phyloP scores from a whole-genome alignment of 2,113 vertebrate species.

The Prochilodus magdalenae region DNA sequence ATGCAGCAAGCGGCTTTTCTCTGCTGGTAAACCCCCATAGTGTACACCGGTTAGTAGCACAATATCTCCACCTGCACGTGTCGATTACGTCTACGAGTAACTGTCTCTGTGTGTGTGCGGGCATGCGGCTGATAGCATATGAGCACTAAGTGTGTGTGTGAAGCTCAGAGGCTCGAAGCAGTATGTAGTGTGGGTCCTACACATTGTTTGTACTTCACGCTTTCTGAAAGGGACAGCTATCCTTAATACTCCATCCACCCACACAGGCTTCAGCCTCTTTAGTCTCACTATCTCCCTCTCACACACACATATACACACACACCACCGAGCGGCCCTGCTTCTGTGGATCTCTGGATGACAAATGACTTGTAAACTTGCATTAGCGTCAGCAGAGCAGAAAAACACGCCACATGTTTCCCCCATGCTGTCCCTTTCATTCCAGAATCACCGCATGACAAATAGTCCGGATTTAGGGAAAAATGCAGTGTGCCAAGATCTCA shows the following conservation, averaged over 20 bases:
- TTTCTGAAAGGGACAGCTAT: constrained; percentile 44
- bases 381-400: constrained; percentile 63
- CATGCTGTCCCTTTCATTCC: constrained; percentile 58
- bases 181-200: constrained; percentile 9
- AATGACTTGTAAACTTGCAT: constrained; percentile 74
- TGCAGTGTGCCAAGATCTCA: constrained; percentile 57
- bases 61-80: constrained; percentile 2
- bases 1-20: constrained; percentile 23
- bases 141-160: constrained; percentile 1
- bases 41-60: constrained; percentile 12
- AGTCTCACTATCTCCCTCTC: constrained; percentile 21
- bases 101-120: constrained; percentile 14
- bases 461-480: constrained; percentile 51
- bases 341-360: constrained; percentile 62
- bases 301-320: constrained; percentile 32
- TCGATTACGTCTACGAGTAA: not conserved
- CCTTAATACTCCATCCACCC: constrained; percentile 48
- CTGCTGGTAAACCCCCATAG: not conserved
- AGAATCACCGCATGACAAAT: constrained; percentile 63
- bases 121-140: not conserved
- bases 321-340: constrained; percentile 27
- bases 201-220: constrained; percentile 43
- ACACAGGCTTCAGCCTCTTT: constrained; percentile 41
- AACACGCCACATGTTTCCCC: constrained; percentile 52
- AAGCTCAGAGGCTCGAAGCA: not conserved